phyloP scores from a whole-genome alignment of 2,797 vertebrate genomes.

The Chiroxiphia lanceolata region DNA sequence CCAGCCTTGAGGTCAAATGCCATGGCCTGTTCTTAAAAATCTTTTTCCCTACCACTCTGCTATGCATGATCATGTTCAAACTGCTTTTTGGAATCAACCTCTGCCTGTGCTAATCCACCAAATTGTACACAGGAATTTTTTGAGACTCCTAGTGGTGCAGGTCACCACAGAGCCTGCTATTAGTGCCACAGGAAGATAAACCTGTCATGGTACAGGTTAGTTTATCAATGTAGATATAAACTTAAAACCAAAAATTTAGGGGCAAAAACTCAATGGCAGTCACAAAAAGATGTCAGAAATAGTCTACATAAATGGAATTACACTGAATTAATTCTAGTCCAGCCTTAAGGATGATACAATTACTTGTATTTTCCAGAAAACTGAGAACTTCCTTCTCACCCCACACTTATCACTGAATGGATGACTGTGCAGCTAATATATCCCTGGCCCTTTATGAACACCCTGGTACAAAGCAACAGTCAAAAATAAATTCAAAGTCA shows the following conservation, averaged over 20 bases:
- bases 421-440: background rate
- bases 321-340: background rate
- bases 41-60: background rate
- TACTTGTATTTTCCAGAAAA: background rate
- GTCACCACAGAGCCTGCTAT: background rate
- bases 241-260: background rate
- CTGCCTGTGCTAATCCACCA: background rate
- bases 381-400: background rate
- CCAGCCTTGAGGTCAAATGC: background rate
- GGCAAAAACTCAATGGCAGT: background rate
- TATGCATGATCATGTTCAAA: rapidly evolving
- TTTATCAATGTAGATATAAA: rapidly evolving
- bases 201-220: background rate
- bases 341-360: background rate
- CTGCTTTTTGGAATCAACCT: background rate
- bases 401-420: background rate
- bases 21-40: rapidly evolving
- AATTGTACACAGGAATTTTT: background rate
- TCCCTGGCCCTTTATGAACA: background rate
- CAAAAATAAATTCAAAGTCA: background rate
- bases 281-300: background rate
- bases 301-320: background rate
- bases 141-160: background rate
- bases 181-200: background rate
- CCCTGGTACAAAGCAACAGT: background rate